Base-by-base conservation (phyloP, 2,113 vertebrate genomes). In the Indicator indicator region DNA sequence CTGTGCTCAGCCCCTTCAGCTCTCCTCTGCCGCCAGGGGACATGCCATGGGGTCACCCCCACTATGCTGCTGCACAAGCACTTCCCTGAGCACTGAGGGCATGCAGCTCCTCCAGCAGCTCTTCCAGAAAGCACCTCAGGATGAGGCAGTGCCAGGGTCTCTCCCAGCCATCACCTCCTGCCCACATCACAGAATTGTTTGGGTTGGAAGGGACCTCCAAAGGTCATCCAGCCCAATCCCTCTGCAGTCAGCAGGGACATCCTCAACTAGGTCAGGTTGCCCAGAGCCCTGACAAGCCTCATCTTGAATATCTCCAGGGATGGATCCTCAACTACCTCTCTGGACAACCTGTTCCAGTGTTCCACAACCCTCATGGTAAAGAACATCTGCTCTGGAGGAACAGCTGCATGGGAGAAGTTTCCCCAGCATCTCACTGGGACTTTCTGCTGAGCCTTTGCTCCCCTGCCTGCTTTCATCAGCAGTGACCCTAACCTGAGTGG, bases 21-120 rank as follows among this genome's bases (percentile, higher is more conserved):
- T 7, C 54, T 9, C 27, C 6, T 0, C 48, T 70, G 63, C 86
- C 7, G 0, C 15, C 1, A 40, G 11, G 38, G 27, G 8, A 50
- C 28, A 8, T 3, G 23, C 5, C 0, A 8, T 0, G 5, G 28
- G 5, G 14, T 42, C 23, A 76, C 38, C 28, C 42, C 59, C 12
- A 5, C n/a, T 42, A 11, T 2, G 2, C 18, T 24, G 9, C 20
- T 32, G 67, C 50, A 9, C 56, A 14, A 46, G 27, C 19, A 3
- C 33, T 5, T 14, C 10, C 12, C 72, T 5, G 5, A 28, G 16
- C 40, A 6, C 54, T 0, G 1, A 56, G 68, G 30, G 20, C 9
- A 2, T 0, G 2, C 20, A 10, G 60, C 59, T 40, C 62, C 68
- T 58, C 27, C 38, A 23, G 44, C 52, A 27, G 52, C 50, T 52